These are phyloP conservation scores for Oceanodroma tethys DNA, from an alignment of 2,113 vertebrate genomes.

Conservation along the genomic window DNA sequence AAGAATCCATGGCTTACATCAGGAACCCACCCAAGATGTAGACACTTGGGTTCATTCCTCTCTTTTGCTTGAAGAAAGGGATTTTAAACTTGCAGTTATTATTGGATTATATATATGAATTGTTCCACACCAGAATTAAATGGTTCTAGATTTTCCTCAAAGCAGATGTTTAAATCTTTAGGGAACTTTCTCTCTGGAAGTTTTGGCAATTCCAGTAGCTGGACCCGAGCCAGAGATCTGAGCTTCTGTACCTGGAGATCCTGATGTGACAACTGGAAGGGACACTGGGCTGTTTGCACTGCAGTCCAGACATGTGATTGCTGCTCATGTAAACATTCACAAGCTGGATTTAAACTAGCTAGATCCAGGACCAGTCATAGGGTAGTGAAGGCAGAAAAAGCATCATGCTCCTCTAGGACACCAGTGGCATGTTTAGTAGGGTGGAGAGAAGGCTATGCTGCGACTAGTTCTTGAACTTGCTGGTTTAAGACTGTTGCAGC, in stretches of 20 bases:
- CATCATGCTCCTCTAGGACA: neutral
- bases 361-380: neutral
- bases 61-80: neutral
- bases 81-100: neutral
- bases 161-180: neutral
- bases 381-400: neutral
- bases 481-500: neutral
- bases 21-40: neutral
- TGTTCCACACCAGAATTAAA: neutral
- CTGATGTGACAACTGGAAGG: neutral
- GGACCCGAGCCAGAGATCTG: neutral
- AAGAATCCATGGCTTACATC: neutral
- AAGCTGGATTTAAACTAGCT: neutral
- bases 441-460: neutral
- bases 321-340: neutral
- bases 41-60: neutral
- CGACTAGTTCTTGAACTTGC: neutral
- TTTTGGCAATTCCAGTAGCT: neutral
- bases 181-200: neutral
- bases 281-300: neutral
- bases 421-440: neutral
- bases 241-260: neutral
- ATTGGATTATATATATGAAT: neutral
- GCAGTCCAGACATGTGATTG: neutral
- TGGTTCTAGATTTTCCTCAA: neutral